A percentile compares a stretch with the other conserved stretches of the same genome.
Evolutionary conservation across 2,113 vertebrate species (phyloP).

Genomic region (Nothoprocta perdicaria): DNA sequence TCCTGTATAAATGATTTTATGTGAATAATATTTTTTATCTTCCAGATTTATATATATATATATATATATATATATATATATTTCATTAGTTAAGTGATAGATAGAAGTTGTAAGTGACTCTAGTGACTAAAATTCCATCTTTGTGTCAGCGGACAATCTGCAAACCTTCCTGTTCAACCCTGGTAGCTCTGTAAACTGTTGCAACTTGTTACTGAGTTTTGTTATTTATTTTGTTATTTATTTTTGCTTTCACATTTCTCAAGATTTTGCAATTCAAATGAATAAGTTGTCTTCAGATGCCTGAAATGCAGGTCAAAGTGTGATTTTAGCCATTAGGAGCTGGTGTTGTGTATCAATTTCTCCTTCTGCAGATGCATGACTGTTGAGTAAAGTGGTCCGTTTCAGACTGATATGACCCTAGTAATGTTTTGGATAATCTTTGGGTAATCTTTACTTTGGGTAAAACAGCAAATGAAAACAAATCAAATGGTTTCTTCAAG

Average conservation of each 20-base stretch:
- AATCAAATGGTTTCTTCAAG: background rate
- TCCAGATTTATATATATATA: background rate
- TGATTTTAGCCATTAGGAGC: background rate
- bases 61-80: too few relatives aligned
- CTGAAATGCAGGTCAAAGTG: background rate
- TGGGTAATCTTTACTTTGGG: too few relatives aligned
- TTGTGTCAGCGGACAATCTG: accelerated
- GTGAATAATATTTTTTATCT: background rate
- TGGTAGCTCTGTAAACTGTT: background rate
- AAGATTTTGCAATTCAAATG: background rate
- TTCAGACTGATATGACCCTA: background rate
- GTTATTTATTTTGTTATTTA: background rate
- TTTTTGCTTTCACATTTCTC: background rate
- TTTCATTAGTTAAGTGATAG: background rate
- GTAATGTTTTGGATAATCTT: background rate
- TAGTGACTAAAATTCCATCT: background rate
- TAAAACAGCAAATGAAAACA: background rate
- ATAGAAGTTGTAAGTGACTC: background rate
- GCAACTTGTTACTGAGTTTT: background rate
- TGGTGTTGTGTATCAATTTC: background rate
- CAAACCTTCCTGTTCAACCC: background rate
- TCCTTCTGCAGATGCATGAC: background rate
- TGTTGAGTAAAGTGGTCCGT: background rate
- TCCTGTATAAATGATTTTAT: background rate
- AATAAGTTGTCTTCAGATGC: background rate